Conservation (phyloP, 2,797 vertebrate species). For the Enteromius fasciolatus region DNA sequence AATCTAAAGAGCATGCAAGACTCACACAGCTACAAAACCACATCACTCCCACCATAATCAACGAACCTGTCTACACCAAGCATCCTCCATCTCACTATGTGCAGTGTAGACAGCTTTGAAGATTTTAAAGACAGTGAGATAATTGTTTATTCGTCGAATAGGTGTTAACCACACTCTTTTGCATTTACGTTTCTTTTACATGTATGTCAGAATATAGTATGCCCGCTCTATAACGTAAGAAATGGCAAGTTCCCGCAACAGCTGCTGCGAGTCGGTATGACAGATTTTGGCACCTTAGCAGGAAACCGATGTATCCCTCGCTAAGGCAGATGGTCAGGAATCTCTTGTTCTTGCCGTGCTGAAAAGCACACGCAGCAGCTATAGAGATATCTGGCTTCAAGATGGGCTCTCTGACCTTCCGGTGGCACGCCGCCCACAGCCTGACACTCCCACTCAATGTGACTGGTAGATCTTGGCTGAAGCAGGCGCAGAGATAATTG, state of each 20-base stretch:
- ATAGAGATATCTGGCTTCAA: slow-evolving; percentile 79
- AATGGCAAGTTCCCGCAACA: slow-evolving; percentile 42
- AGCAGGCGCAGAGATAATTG: slow-evolving; percentile 78
- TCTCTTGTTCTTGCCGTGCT: slow-evolving; percentile 66
- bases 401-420: slow-evolving; percentile 82
- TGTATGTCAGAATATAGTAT: slow-evolving; percentile 15
- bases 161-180: neutral
- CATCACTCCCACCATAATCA: slow-evolving; percentile 8
- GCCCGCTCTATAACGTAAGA: slow-evolving; percentile 19
- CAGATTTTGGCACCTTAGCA: slow-evolving; percentile 49
- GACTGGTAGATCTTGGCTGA: slow-evolving; percentile 77
- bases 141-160: neutral
- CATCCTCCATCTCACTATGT: neutral
- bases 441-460: slow-evolving; percentile 76
- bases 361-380: slow-evolving; percentile 75
- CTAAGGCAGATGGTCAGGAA: slow-evolving; percentile 72
- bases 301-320: slow-evolving; percentile 66
- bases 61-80: slow-evolving; percentile 6
- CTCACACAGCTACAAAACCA: neutral
- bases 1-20: neutral
- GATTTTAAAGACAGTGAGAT: neutral
- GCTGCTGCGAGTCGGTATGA: slow-evolving; percentile 33
- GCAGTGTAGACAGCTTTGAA: neutral
- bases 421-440: slow-evolving; percentile 78
- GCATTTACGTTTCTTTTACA: neutral